phyloP scores from a whole-genome alignment of 2,888 invertebrate species.

The Coronaproctus castanopsis region DNA sequence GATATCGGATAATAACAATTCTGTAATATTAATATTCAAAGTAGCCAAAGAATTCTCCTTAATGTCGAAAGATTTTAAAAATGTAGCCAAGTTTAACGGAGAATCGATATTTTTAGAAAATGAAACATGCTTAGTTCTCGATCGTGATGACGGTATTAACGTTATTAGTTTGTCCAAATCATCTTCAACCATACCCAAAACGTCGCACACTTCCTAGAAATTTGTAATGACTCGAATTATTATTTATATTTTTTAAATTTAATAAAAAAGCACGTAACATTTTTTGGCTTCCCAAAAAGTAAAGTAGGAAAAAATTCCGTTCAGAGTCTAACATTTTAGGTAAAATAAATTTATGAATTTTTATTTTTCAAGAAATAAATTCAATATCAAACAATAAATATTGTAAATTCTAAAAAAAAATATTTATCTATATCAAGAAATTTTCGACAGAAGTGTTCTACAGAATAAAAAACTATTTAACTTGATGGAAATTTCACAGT shows the following conservation, averaged over 20 bases:
- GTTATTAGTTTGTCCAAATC: slow-evolving; percentile 18
- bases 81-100: not conserved
- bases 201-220: slow-evolving; percentile 19
- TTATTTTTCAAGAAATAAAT: no score
- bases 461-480: no score
- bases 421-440: no score
- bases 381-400: no score
- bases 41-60: not conserved
- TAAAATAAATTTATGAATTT: no score
- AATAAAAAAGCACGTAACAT: no score
- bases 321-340: no score
- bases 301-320: not conserved
- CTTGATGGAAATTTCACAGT: no score
- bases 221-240: no score
- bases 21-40: not conserved
- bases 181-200: slow-evolving; percentile 18
- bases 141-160: slow-evolving; percentile 14
- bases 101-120: slow-evolving; percentile 9
- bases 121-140: slow-evolving; percentile 14
- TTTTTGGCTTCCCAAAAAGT: slow-evolving; percentile 5
- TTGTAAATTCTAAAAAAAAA: no score
- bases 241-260: no score
- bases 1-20: not conserved
- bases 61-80: not conserved
- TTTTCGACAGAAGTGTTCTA: no score